Conservation (phyloP, 2,888 invertebrate species). For the Tachina lurida region DNA sequence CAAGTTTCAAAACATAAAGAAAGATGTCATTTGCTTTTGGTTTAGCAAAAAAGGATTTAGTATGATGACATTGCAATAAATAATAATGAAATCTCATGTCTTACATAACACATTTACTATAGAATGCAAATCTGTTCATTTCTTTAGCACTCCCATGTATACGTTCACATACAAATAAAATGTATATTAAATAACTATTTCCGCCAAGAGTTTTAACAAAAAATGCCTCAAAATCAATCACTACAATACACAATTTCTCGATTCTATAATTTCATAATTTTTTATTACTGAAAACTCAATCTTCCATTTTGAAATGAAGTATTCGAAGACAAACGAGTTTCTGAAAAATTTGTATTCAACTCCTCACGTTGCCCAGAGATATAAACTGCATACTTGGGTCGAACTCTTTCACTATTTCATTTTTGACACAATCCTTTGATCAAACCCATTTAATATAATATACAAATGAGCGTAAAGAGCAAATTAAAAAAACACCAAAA, state of each 20-base stretch:
- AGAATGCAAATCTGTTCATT: not conserved
- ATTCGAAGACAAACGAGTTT: too few species aligned
- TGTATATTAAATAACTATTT: not conserved
- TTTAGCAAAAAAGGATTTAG: conserved; percentile 11
- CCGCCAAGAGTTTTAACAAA: not conserved
- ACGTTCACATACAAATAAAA: not conserved
- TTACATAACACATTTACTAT: not conserved
- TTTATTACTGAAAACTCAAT: too few species aligned
- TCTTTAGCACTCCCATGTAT: not conserved
- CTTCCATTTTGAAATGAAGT: too few species aligned
- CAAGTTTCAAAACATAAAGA: not conserved
- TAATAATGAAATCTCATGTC: not conserved
- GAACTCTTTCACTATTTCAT: too few species aligned
- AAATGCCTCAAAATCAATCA: conserved; percentile 10
- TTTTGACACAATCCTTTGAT: too few species aligned
- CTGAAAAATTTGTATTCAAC: too few species aligned
- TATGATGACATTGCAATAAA: conserved; percentile 3
- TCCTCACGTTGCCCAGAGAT: too few species aligned
- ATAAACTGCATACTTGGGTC: too few species aligned
- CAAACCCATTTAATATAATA: too few species aligned
- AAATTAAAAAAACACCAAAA: too few species aligned
- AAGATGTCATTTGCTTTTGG: conserved; percentile 9
- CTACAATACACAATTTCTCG: not conserved
- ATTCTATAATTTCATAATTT: too few species aligned
- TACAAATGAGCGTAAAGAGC: too few species aligned